Evolutionary conservation across 1,140 invertebrate genomes (phyloP), one percentile per base, ranked within the genome.

Genomic region (Scaptomyza pallida): DNA sequence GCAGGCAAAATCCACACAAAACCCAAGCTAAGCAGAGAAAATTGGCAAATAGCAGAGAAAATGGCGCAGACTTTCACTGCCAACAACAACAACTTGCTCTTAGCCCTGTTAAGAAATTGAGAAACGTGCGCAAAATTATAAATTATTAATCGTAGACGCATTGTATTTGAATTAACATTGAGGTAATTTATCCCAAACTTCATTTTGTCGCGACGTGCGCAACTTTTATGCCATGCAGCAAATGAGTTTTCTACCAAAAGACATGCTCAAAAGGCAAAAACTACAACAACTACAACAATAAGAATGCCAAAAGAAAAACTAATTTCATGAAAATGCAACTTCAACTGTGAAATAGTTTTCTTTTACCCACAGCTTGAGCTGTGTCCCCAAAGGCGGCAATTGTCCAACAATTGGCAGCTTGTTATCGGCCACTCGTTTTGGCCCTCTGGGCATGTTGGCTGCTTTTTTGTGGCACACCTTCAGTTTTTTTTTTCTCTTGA

Each of bases 341-440:
- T 80, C 73, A 68, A 68, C 77, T 86, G 82, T 81, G 82, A 86
- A 86, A 81, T 88, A 86, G 88, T 88, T 86, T n/a, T n/a, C n/a
- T n/a, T 88, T 63, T 30, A 30, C 59, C 41, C 33, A 72, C 65
- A 69, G 73, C 63, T 59, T 47, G 30, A 54, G 51, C 19, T 26
- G 37, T 26, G 23, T 6, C 35, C 54, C 65, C 60, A 77, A 73
- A 72, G 59, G 78, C 73, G 60, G 60, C 61, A 45, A 63, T 40
- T 35, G 65, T 82, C 63, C 75, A 71, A 74, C 64, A 79, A 74
- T 76, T 60, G 72, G 67, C 81, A 80, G 75, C 81, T 71, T 70
- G 63, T 76, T 75, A 76, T 73, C 41, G 30, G 30, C 48, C 47
- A 64, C 8, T 52, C 48, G 61, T 37, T 59, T 44, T 13, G 13